Evolutionary conservation across 2,113 vertebrate genomes (phyloP).

Genomic region (Condylura cristata): DNA sequence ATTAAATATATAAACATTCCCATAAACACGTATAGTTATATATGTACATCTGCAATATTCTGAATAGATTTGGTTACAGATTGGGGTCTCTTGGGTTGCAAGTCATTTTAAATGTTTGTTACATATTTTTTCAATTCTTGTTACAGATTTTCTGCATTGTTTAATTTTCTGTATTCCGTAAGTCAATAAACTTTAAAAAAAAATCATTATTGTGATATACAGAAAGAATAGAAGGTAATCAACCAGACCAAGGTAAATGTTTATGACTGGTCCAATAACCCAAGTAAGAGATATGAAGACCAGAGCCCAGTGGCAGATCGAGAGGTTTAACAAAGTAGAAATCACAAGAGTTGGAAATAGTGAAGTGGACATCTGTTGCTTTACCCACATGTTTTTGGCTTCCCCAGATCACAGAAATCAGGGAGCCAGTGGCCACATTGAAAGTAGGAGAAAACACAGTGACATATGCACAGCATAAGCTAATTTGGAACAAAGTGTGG

Average conservation of each 20-base stretch:
- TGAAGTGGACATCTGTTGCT: background rate
- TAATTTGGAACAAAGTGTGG: too few species aligned
- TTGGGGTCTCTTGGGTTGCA: background rate
- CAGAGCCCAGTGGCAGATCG: background rate
- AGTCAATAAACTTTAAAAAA: background rate
- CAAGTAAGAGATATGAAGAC: background rate
- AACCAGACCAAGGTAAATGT: background rate
- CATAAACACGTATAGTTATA: background rate
- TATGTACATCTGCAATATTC: background rate
- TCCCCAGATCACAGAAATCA: too few species aligned
- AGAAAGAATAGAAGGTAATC: background rate
- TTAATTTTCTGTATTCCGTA: background rate
- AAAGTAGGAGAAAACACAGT: too few species aligned
- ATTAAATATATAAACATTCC: background rate
- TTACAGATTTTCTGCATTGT: background rate
- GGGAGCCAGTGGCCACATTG: too few species aligned
- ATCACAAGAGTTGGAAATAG: background rate
- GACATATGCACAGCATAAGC: too few species aligned
- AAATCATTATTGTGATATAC: background rate
- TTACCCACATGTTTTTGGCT: too few species aligned
- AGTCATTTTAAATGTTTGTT: slow-evolving; percentile 17
- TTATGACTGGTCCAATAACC: background rate
- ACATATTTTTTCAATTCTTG: background rate
- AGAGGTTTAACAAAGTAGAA: background rate
- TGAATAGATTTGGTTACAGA: background rate